A percentile compares a stretch with the other conserved stretches of the same genome.
Evolutionary conservation across 2,113 vertebrate genomes (phyloP).

Genomic region (Rhineura floridana): DNA sequence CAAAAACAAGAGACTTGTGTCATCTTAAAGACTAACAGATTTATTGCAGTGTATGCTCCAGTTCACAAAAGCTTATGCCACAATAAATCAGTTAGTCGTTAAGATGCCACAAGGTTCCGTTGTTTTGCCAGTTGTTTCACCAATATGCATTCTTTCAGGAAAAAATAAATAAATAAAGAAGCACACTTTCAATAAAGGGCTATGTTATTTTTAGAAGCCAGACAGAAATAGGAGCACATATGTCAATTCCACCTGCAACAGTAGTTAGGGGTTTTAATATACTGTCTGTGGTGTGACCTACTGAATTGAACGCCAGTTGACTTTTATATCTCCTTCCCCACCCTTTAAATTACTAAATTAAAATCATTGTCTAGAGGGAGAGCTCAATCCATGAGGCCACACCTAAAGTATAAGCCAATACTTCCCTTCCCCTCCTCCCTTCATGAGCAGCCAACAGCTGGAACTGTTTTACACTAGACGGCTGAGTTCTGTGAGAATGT

Average conservation of each 20-base stretch:
- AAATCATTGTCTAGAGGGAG: conserved; percentile 58
- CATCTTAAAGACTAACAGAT: conserved; percentile 2
- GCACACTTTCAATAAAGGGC: neutral
- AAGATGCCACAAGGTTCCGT: neutral
- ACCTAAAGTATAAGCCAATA: conserved; percentile 74
- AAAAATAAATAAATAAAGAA: no score
- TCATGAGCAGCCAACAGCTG: conserved; percentile 77
- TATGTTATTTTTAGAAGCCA: conserved; percentile 14
- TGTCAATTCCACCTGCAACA: conserved; percentile 42
- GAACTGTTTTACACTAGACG: conserved; percentile 74
- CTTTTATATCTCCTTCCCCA: conserved; percentile 52
- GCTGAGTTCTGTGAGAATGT: conserved; percentile 68
- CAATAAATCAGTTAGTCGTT: neutral
- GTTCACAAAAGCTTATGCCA: conserved; percentile 7
- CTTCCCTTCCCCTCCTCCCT: conserved; percentile 40
- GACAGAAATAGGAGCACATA: conserved; percentile 20
- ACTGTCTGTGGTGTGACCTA: conserved; percentile 36
- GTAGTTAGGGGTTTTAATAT: conserved; percentile 35
- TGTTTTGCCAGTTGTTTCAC: neutral
- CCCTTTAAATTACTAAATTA: conserved; percentile 61
- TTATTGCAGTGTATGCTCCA: neutral
- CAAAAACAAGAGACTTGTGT: neutral
- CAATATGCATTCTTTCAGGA: neutral
- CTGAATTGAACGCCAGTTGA: conserved; percentile 48
- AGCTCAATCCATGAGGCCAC: conserved; percentile 65